These are phyloP conservation scores for Percina caprodes DNA, from an alignment of 2,113 vertebrate genomes.

Conservation along the genomic window DNA sequence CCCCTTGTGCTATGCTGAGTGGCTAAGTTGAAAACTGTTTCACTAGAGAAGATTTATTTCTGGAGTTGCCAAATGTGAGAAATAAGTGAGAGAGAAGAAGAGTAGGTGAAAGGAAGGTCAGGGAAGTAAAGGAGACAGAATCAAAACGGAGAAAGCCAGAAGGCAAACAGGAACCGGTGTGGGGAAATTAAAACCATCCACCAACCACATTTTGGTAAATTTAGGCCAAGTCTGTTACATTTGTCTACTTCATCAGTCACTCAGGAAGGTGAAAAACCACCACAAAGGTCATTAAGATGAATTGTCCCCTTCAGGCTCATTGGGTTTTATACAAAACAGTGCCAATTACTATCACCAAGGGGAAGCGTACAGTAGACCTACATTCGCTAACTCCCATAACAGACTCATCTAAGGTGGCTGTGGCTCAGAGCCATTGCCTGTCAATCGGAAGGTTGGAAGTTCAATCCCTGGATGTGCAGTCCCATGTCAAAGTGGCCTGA, in stretches of 20 bases:
- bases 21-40: constrained; percentile 21
- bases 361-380: neutral
- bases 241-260: neutral
- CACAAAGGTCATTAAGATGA: neutral
- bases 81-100: neutral
- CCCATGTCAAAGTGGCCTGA: too few species aligned
- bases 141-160: neutral
- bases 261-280: neutral
- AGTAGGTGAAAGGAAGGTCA: constrained; percentile 44
- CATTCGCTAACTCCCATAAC: neutral
- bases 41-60: constrained; percentile 28
- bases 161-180: neutral
- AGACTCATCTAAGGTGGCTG: too few species aligned
- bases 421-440: too few species aligned
- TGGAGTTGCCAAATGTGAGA: constrained; percentile 10
- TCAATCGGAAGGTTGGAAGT: too few species aligned
- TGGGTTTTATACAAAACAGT: neutral
- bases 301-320: neutral
- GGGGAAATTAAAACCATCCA: constrained; percentile 15
- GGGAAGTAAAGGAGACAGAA: constrained; percentile 5
- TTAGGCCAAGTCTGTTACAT: neutral
- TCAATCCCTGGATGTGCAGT: too few species aligned
- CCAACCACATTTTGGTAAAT: constrained; percentile 19
- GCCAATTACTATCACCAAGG: neutral
- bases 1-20: constrained; percentile 1